Evolutionary conservation across 2,113 vertebrate species (phyloP), one percentile per base, ranked within the genome.

Genomic region (Otus sunia): DNA sequence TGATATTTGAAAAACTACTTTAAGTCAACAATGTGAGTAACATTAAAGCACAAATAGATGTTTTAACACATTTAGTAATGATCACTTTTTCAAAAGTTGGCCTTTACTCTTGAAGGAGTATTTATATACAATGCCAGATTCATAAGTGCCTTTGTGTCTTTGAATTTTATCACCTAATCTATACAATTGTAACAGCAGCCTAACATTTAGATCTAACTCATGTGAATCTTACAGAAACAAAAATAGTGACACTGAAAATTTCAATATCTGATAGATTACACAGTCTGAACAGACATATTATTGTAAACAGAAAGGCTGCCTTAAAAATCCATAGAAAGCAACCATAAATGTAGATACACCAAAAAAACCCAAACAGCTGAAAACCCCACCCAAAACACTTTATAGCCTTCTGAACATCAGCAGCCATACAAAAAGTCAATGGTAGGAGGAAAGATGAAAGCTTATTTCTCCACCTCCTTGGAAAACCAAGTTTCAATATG

Each of bases 271-370:
- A 62, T 36, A 45, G 25, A 59, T 75, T 30, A 67, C 8, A 22
- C 8, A 78, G 34, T 25, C 32, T 41, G 41, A 47, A 56, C 5
- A 56, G 32, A 36, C 5, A 14, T 8, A 16, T 4, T 41, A 27
- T 15, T 52, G 12, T 10, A 63, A 43, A 43, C 69, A 64, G 17
- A 67, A 72, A 52, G 6, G 17, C 12, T 76, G 34, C 18, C 34
- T 69, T 74, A n/a, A 87, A 72, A 89, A 37, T 27, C 26, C 29
- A 36, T 2, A 26, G 22, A 63, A 78, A 71, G 5, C 20, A 94
- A 67, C 10, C 5, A 21, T 6, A 39, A 74, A 34, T 23, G 12
- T 1, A 41, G 7, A 45, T 4, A 23, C 1, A 67, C 7, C 4
- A 27, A 60, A 21, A 37, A 37, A 47, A 20, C 5, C 9, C 19